Evolutionary conservation across 2,888 invertebrate genomes (phyloP).

Genomic region (Sarcophaga rosellei): DNA sequence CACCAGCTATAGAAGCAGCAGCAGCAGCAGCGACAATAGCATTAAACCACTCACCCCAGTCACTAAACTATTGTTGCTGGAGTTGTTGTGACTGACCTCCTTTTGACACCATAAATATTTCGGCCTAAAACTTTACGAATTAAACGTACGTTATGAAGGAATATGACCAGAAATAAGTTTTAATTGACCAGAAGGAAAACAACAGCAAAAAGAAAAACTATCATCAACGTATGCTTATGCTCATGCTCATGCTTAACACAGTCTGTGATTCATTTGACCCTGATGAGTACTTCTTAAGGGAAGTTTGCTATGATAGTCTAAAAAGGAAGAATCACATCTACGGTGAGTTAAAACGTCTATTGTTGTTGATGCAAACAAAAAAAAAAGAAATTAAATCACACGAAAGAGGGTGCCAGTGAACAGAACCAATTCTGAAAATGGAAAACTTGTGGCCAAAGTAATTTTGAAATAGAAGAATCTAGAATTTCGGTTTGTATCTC

Average conservation of each 20-base stretch:
- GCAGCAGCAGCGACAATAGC: neutral
- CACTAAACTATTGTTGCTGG: neutral
- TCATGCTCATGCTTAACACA: constrained; percentile 72
- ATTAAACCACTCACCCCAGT: neutral
- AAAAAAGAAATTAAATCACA: too few species aligned
- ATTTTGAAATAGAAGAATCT: too few species aligned
- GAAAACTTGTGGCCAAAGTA: too few species aligned
- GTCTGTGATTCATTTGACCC: constrained; percentile 72
- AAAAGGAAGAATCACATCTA: too few species aligned
- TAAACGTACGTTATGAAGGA: constrained; percentile 23
- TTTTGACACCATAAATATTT: constrained; percentile 60
- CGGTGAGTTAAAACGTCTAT: too few species aligned
- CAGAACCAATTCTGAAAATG: too few species aligned
- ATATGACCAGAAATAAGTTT: constrained; percentile 74
- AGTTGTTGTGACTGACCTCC: constrained; percentile 16
- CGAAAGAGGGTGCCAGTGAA: too few species aligned
- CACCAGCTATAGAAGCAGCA: neutral
- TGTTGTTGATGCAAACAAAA: too few species aligned
- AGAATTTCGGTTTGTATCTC: too few species aligned
- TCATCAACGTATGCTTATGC: constrained; percentile 79
- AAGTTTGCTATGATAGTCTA: too few species aligned
- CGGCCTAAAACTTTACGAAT: constrained; percentile 42
- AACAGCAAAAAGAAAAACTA: constrained; percentile 64
- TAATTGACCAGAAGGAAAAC: constrained; percentile 77
- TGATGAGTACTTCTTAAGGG: constrained; percentile 70